Conservation (phyloP, 2,113 vertebrate genomes). For the Hippocampus zosterae region DNA sequence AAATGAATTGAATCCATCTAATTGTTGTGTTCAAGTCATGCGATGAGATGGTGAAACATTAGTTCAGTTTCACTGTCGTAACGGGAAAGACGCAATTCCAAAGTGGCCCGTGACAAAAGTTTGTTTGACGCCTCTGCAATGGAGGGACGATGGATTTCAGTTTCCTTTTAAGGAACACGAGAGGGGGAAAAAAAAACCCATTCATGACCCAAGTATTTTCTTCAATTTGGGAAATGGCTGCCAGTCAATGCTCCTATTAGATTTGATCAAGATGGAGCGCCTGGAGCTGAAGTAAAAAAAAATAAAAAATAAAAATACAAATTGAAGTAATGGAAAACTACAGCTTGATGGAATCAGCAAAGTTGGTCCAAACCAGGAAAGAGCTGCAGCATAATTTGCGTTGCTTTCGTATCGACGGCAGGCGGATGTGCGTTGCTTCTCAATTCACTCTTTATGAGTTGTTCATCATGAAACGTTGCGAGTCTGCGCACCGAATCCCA, state of each 20-base stretch:
- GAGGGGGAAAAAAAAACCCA: background rate
- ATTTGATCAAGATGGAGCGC: background rate
- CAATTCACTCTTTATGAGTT: background rate
- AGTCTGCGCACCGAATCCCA: background rate
- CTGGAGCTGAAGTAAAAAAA: background rate
- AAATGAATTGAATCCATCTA: too few relatives aligned
- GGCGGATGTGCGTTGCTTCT: background rate
- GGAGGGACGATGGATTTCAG: background rate
- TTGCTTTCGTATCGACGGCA: background rate
- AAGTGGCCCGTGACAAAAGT: too few relatives aligned
- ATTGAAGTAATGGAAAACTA: background rate
- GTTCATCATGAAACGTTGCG: background rate
- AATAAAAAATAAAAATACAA: background rate
- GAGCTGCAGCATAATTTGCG: background rate
- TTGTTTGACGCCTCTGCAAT: too few relatives aligned
- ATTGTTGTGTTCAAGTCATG: too few relatives aligned
- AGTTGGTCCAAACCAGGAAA: background rate
- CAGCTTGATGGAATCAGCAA: background rate
- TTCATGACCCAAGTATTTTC: background rate
- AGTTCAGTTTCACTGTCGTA: too few relatives aligned
- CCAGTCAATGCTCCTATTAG: background rate
- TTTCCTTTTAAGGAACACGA: background rate
- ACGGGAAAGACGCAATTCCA: too few relatives aligned
- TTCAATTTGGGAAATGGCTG: background rate
- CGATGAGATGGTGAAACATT: too few relatives aligned